Percentiles rank a stretch among this genome's conserved stretches.
Conservation (phyloP, 2,888 invertebrate genomes). For the Andrena flavipes region DNA sequence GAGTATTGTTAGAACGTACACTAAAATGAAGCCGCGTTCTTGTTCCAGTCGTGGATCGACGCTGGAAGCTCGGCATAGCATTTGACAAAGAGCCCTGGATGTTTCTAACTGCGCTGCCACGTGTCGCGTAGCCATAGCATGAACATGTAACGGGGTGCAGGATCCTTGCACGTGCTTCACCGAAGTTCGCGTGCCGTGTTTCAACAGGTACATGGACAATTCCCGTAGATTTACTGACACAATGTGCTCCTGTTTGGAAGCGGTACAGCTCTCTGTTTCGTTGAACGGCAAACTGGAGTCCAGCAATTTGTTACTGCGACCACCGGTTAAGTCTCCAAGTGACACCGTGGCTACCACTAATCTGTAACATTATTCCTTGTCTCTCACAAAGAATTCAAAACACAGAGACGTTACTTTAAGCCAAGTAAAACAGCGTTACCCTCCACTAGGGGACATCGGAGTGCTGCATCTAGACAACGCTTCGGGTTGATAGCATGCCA, state of each 20-base stretch:
- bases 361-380: constrained; percentile 48
- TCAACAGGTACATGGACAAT: constrained; percentile 92
- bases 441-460: constrained; percentile 91
- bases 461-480: constrained; percentile 94
- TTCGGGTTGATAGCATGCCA: constrained; percentile 95
- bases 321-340: constrained; percentile 80
- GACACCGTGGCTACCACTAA: constrained; percentile 75
- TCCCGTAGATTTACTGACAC: constrained; percentile 95
- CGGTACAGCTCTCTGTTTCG: constrained; percentile 94
- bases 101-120: constrained; percentile 93
- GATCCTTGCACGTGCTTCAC: constrained; percentile 77
- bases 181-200: constrained; percentile 86
- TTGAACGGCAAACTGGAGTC: constrained; percentile 89
- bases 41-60: constrained; percentile 89
- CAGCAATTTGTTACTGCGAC: constrained; percentile 79
- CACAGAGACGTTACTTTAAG: constrained; percentile 75
- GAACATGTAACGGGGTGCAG: constrained; percentile 90
- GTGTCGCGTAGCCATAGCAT: constrained; percentile 93
- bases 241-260: constrained; percentile 94
- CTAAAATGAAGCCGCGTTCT: constrained; percentile 91
- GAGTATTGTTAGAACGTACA: constrained; percentile 86
- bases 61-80: constrained; percentile 89
- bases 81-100: constrained; percentile 91
- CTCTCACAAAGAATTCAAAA: neutral
- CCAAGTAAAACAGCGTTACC: constrained; percentile 78